Percentiles rank a stretch among this genome's conserved stretches.
Evolutionary conservation across 2,888 invertebrate species (phyloP).

Genomic region (Lycocerus yunnanus): DNA sequence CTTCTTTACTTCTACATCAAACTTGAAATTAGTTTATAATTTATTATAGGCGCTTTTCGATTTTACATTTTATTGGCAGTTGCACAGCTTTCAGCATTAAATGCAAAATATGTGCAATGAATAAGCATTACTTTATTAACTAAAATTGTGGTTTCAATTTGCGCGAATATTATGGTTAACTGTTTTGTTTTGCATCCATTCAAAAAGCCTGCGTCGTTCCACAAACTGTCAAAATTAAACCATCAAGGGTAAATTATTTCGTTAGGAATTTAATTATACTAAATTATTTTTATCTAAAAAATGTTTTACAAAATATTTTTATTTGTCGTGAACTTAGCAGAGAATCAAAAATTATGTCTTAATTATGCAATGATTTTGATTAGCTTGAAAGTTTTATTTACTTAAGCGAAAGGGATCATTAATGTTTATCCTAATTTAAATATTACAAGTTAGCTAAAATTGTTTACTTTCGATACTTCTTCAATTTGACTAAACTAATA

Average conservation of each 20-base stretch:
- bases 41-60: too few species aligned
- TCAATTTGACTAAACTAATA: background rate
- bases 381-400: background rate
- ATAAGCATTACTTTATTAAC: background rate
- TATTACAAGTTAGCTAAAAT: background rate
- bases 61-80: background rate
- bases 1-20: too few species aligned
- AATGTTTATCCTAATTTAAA: background rate
- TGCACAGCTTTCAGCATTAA: background rate
- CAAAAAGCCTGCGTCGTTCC: background rate
- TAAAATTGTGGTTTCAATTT: background rate
- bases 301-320: background rate
- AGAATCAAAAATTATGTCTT: background rate
- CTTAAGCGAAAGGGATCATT: background rate
- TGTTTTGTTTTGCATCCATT: background rate
- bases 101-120: background rate
- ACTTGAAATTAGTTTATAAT: too few species aligned
- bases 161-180: background rate
- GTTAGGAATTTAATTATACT: background rate
- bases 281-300: background rate
- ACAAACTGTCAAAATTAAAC: background rate
- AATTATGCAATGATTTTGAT: background rate
- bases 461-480: background rate
- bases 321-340: background rate
- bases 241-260: background rate